Percentiles rank a stretch among this genome's conserved stretches.
Conservation (phyloP, 2,797 vertebrate genomes). For the Loriculus beryllinus region DNA sequence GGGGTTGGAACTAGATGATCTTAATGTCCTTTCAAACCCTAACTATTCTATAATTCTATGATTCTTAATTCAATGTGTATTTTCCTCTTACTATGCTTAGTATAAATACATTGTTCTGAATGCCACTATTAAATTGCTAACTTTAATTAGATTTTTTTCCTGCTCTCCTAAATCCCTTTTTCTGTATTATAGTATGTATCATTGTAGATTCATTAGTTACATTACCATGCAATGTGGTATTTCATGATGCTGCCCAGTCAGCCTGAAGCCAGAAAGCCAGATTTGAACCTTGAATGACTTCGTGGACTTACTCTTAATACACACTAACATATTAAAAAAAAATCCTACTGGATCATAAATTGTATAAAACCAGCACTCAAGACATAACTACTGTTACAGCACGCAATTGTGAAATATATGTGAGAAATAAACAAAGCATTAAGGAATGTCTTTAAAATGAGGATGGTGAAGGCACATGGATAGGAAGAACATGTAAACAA, state of each 20-base stretch:
- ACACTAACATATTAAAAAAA: neutral
- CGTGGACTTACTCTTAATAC: neutral
- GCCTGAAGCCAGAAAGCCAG: conserved; percentile 26
- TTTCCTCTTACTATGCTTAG: neutral
- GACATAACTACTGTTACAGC: neutral
- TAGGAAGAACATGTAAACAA: conserved; percentile 45
- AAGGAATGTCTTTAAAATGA: conserved; percentile 23
- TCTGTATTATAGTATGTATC: neutral
- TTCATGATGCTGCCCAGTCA: neutral
- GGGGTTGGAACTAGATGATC: no score
- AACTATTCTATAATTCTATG: no score
- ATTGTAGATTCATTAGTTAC: neutral
- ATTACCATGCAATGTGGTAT: neutral
- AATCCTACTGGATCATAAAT: neutral
- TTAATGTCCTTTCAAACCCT: no score
- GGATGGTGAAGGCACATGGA: neutral
- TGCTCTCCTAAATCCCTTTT: neutral
- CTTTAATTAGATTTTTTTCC: neutral
- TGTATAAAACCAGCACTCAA: neutral
- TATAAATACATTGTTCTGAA: neutral
- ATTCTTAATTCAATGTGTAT: neutral
- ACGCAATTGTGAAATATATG: neutral
- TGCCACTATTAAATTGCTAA: neutral
- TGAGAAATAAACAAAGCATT: conserved; percentile 14
- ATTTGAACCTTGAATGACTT: conserved; percentile 52